Evolutionary conservation across 2,113 vertebrate species (phyloP).

Genomic region (Thunnus maccoyii): DNA sequence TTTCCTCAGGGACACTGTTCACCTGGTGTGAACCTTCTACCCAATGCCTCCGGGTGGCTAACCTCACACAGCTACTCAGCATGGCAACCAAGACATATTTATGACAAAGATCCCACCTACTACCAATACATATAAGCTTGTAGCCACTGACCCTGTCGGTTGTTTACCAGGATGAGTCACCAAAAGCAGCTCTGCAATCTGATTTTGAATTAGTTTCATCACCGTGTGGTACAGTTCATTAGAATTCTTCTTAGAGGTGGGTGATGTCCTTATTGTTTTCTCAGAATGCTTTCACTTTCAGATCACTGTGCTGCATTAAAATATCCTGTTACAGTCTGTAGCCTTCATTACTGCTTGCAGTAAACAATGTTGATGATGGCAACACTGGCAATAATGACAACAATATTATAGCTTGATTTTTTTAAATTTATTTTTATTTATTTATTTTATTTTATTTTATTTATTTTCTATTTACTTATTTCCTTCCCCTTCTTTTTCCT

Average conservation of each 20-base stretch:
- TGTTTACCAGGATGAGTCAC: conserved; percentile 40
- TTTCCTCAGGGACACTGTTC: conserved; percentile 56
- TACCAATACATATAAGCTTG: conserved; percentile 18
- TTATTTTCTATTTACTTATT: too few relatives aligned
- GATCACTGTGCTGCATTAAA: conserved; percentile 13
- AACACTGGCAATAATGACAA: too few relatives aligned
- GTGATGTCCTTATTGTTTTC: not conserved
- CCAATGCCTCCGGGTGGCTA: conserved; percentile 17
- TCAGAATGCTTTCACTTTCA: not conserved
- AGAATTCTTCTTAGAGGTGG: not conserved
- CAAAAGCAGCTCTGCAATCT: not conserved
- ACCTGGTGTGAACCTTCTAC: conserved; percentile 49
- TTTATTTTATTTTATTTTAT: too few relatives aligned
- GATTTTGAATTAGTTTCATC: conserved; percentile 22
- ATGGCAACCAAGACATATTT: conserved; percentile 30
- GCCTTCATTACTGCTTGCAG: not conserved
- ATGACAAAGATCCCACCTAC: conserved; percentile 39
- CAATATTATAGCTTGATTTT: too few relatives aligned
- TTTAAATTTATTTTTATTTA: too few relatives aligned
- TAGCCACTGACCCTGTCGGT: conserved; percentile 19
- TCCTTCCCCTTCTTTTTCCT: too few relatives aligned
- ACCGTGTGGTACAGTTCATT: not conserved
- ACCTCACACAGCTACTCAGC: conserved; percentile 40
- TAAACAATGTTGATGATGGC: too few relatives aligned
- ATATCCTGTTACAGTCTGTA: not conserved